Evolutionary conservation across 2,113 vertebrate genomes (phyloP).

Genomic region (Lipophrys pholis): DNA sequence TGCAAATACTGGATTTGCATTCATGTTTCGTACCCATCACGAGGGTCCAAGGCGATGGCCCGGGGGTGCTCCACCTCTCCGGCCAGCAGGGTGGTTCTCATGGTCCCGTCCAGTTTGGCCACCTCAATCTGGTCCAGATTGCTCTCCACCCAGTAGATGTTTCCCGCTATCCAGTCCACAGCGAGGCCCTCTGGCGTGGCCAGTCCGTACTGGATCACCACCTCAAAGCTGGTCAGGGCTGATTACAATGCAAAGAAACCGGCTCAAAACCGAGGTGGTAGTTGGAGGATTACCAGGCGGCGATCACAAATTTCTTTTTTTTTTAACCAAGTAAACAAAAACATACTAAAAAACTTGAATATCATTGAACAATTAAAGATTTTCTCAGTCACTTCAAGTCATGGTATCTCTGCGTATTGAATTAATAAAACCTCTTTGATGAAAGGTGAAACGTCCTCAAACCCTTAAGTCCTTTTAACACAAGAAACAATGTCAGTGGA

Average conservation of each 20-base stretch:
- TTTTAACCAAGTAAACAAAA: no score
- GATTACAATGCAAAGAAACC: not conserved
- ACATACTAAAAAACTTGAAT: no score
- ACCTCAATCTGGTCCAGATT: conserved; percentile 99
- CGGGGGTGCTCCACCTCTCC: conserved; percentile 97
- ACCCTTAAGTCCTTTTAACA: no score
- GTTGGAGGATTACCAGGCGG: not conserved
- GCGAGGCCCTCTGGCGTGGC: conserved; percentile 96
- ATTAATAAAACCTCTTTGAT: no score
- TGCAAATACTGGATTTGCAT: not conserved
- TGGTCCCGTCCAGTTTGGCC: conserved; percentile 94
- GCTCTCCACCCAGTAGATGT: conserved; percentile 99
- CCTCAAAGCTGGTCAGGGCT: conserved; percentile 97
- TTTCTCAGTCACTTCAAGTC: no score
- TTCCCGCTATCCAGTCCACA: conserved; percentile 98
- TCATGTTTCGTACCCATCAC: conserved; percentile 87
- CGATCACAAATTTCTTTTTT: no score
- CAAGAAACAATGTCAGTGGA: no score
- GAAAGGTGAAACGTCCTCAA: no score
- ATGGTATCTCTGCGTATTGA: no score
- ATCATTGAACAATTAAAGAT: no score
- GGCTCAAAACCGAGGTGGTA: not conserved
- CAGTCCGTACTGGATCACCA: conserved; percentile 96
- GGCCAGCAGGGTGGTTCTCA: conserved; percentile 94
- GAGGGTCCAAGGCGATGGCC: conserved; percentile 94